Evolutionary conservation across 2,888 invertebrate genomes (phyloP), one percentile per base, ranked within the genome.

Genomic region (Catocala fraxini): DNA sequence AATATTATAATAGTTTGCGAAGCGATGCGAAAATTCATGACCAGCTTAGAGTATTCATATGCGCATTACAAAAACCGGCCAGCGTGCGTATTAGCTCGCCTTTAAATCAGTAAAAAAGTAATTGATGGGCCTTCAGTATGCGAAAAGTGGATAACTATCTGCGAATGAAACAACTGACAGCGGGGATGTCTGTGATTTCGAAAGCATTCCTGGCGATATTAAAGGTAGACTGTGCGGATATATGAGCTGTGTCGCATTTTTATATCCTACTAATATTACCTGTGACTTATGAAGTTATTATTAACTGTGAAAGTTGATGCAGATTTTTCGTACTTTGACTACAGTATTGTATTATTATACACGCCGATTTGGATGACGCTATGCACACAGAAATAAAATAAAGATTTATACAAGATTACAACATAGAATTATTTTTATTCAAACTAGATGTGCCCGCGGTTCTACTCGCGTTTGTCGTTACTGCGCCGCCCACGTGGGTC

Each of bases 11-110:
- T 64, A 42, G 41, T 59, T 49, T 49, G 45, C 59, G 62, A 62
- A 58, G 65, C 64, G 35, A 59, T 63, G 61, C n/a, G 56, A 57
- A 70, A 74, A 56, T 59, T 49, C 49, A 39, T 63, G 51, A 51
- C 43, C 39, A 54, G 25, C 12, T 45, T 54, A 41, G 65, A 69
- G 56, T 67, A 73, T 63, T 72, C 55, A 45, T 62, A 58, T 58
- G 53, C 47, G 43, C 25, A 53, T 73, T 51, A 70, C 57, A 25
- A 48, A 61, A 58, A 56, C 59, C 25, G 3, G 49, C 46, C 61
- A 59, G 53, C 9, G 49, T 59, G 49, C 58, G 34, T 51, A 59
- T 62, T 63, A 71, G 51, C 25, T 52, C 55, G 52, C 54, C 45
- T 13, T 51, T 45, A 53, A 51, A 43, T 53, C 25, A n/a, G 12